Evolutionary conservation across 1,140 invertebrate species (phyloP).

Genomic region (Aradophagus sp.): DNA sequence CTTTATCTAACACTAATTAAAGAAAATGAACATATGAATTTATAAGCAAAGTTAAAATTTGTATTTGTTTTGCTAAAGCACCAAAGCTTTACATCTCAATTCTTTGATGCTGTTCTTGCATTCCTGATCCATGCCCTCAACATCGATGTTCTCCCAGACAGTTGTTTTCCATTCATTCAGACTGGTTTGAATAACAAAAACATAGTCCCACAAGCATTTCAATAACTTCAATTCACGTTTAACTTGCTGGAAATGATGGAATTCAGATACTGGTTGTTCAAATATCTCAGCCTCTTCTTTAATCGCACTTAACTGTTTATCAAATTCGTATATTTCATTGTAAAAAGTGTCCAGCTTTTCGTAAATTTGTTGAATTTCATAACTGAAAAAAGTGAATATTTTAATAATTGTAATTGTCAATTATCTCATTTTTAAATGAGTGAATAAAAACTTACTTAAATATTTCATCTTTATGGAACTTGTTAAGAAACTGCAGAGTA

Average conservation of each 20-base stretch:
- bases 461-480: too few species aligned
- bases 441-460: too few species aligned
- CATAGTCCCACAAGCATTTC: conserved; percentile 93
- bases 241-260: conserved; percentile 83
- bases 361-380: conserved; percentile 79
- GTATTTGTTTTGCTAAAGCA: background rate
- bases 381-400: too few species aligned
- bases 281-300: conserved; percentile 87
- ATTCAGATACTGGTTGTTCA: conserved; percentile 89
- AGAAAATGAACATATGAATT: background rate
- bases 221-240: conserved; percentile 85
- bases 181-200: conserved; percentile 84
- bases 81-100: conserved; percentile 76
- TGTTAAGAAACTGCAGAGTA: too few species aligned
- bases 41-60: background rate
- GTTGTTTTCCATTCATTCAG: conserved; percentile 95
- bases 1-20: conserved; percentile 84
- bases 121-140: conserved; percentile 95
- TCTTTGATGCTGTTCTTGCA: conserved; percentile 94
- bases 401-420: too few species aligned
- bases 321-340: conserved; percentile 80
- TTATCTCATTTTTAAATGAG: too few species aligned
- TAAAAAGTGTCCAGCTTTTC: conserved; percentile 83
- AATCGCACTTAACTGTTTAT: conserved; percentile 81
- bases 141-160: conserved; percentile 93